Percentiles rank a stretch among this genome's conserved stretches.
phyloP scores from a whole-genome alignment of 30 jellyfish, hydroid and myxozoan species.

The Pseudorhiza aurosa region DNA sequence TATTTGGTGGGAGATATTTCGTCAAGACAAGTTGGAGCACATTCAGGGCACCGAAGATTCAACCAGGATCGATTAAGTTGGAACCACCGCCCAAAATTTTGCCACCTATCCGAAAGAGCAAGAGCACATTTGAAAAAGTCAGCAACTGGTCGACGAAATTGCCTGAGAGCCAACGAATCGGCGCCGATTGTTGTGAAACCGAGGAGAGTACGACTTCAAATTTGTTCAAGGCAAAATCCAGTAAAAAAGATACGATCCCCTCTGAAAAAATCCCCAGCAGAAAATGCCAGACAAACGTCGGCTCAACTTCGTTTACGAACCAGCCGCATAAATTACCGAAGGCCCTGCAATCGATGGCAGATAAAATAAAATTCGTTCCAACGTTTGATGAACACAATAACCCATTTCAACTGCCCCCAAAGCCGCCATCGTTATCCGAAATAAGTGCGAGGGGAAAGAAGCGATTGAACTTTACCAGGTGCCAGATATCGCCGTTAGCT shows the following conservation, averaged over 20 bases:
- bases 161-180: not conserved
- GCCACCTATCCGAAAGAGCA: conserved; percentile 22
- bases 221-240: not conserved
- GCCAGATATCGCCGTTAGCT: conserved; percentile 41
- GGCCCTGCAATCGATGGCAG: conserved; percentile 40
- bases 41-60: conserved; percentile 66
- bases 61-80: conserved; percentile 38
- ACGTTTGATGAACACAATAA: not conserved
- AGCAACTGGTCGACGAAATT: conserved; percentile 44
- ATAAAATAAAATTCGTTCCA: conserved; percentile 8
- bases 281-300: not conserved
- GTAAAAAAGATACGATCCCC: not conserved
- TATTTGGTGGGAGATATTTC: conserved; percentile 75
- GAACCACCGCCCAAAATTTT: conserved; percentile 38
- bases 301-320: not conserved
- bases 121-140: conserved; percentile 52
- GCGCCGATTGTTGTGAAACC: not conserved
- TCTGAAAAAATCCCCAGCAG: not conserved
- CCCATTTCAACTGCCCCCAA: conserved; percentile 52
- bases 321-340: conserved; percentile 16
- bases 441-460: conserved; percentile 15
- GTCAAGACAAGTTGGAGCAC: conserved; percentile 77
- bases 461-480: conserved; percentile 7
- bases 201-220: not conserved
- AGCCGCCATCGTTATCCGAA: conserved; percentile 45